phyloP scores from a whole-genome alignment of 2,797 vertebrate species.

The Channa striata region DNA sequence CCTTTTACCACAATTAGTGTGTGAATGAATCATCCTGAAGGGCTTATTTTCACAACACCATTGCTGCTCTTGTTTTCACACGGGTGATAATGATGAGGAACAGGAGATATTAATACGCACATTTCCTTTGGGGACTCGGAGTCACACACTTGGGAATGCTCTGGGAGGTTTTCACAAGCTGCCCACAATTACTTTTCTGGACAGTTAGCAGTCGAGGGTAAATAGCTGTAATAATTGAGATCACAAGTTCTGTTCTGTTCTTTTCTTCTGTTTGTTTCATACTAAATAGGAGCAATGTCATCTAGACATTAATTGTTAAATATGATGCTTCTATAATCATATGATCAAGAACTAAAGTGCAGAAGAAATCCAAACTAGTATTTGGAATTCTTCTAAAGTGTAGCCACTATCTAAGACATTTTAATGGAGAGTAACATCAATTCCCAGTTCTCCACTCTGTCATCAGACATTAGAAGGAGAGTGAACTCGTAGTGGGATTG shows the following conservation, averaged over 20 bases:
- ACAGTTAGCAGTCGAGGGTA: constrained; percentile 6
- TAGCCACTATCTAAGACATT: constrained; percentile 7
- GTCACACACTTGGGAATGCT: constrained; percentile 57
- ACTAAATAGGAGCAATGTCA: neutral
- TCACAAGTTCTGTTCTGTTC: constrained; percentile 11
- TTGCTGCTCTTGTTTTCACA: constrained; percentile 63
- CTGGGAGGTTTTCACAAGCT: constrained; percentile 48
- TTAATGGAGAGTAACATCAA: constrained; percentile 11
- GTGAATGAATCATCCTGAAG: constrained; percentile 62
- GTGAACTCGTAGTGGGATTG: constrained; percentile 15
- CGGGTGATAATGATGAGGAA: constrained; percentile 69
- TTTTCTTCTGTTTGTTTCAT: neutral
- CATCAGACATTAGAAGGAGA: neutral
- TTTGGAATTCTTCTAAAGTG: constrained; percentile 5
- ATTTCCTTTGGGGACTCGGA: constrained; percentile 65
- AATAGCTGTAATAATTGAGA: constrained; percentile 3
- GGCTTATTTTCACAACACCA: constrained; percentile 52
- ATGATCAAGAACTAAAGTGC: neutral
- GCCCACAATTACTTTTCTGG: constrained; percentile 1
- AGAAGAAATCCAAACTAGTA: neutral
- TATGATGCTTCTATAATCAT: too few relatives aligned
- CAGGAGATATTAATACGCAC: constrained; percentile 74
- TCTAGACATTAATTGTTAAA: too few relatives aligned
- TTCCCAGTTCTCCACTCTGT: constrained; percentile 4
- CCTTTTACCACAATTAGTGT: constrained; percentile 66